phyloP scores from a whole-genome alignment of 2,797 vertebrate genomes.

The Rhodeus uyekii region DNA sequence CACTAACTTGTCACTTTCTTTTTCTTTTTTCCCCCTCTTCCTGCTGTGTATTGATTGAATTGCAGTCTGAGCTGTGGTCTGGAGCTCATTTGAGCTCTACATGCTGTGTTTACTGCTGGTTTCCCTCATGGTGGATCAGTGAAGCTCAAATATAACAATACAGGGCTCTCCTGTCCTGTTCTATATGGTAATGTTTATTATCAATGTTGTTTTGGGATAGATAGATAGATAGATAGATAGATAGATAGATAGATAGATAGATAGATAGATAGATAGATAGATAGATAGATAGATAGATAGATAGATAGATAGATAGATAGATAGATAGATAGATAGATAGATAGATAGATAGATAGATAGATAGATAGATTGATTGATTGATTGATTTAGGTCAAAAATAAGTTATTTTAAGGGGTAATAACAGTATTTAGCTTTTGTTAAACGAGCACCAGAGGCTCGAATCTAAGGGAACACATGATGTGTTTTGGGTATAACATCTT shows the following conservation, averaged over 20 bases:
- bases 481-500: not conserved
- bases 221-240: not conserved
- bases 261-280: not conserved
- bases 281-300: not conserved
- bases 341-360: too few species aligned
- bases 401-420: too few species aligned
- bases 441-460: not conserved
- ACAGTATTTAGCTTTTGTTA: not conserved
- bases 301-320: too few species aligned
- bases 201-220: not conserved
- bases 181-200: not conserved
- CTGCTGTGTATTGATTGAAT: not conserved
- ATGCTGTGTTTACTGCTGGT: slow-evolving; percentile 18
- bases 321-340: not conserved
- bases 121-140: slow-evolving; percentile 20
- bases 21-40: not conserved
- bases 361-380: too few species aligned
- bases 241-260: too few species aligned
- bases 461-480: not conserved
- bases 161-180: not conserved
- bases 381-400: too few species aligned
- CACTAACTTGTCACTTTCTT: not conserved
- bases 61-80: slow-evolving; percentile 10
- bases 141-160: not conserved
- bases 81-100: not conserved